phyloP scores from a whole-genome alignment of 2,113 vertebrate species.

The Erythrocercus mccallii region DNA sequence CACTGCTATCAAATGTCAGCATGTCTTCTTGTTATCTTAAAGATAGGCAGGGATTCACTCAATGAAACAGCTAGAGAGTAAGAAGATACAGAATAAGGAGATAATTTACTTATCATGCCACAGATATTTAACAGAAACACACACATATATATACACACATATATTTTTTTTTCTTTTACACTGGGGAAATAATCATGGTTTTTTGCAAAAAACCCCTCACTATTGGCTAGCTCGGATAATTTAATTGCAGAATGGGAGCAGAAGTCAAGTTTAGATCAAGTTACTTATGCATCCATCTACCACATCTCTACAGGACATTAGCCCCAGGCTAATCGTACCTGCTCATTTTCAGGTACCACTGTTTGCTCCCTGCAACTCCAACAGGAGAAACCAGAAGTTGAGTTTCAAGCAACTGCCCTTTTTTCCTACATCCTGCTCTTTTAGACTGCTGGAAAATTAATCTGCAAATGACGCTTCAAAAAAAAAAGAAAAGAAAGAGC shows the following conservation, averaged over 20 bases:
- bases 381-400: not conserved
- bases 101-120: not conserved
- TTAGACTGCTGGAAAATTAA: not conserved
- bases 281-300: not conserved
- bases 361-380: not conserved
- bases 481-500: too few species aligned
- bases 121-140: not conserved
- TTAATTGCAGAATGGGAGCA: not conserved
- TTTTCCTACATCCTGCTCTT: not conserved
- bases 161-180: not conserved
- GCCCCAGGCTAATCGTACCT: not conserved
- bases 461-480: not conserved
- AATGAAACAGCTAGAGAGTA: not conserved
- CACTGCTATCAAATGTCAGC: not conserved
- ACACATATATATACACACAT: rapidly evolving
- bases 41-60: slow-evolving; percentile 2
- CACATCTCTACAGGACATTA: not conserved
- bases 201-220: not conserved
- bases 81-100: not conserved
- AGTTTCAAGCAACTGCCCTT: not conserved
- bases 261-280: not conserved
- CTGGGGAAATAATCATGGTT: not conserved
- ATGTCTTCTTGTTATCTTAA: not conserved
- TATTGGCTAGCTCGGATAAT: not conserved
- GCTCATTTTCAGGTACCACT: not conserved